phyloP scores from a whole-genome alignment of 1,140 invertebrate genomes.

The Bombus polaris region DNA sequence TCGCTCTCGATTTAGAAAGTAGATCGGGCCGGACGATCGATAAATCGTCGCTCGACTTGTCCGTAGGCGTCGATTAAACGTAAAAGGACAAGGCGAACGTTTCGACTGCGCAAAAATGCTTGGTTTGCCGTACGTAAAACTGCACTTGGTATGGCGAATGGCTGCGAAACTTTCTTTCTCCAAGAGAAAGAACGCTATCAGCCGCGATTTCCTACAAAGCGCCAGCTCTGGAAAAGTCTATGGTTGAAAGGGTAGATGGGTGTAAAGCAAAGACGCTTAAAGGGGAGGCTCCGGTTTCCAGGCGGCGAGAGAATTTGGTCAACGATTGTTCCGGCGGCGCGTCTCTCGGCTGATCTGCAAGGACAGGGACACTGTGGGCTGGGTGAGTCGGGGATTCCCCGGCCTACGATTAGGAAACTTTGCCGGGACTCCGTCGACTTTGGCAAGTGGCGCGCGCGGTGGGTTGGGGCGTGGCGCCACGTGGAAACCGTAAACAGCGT shows the following conservation, averaged over 20 bases:
- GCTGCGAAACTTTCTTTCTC: neutral
- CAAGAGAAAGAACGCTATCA: neutral
- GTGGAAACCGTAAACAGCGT: conserved; percentile 71
- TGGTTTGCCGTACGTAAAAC: too few relatives aligned
- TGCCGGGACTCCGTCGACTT: conserved; percentile 55
- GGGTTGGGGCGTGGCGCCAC: conserved; percentile 56
- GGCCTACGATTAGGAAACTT: conserved; percentile 75
- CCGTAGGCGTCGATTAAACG: too few relatives aligned
- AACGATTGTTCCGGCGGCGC: neutral
- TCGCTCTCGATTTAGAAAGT: too few relatives aligned
- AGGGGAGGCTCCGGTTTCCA: neutral
- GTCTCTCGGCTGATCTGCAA: conserved; percentile 5
- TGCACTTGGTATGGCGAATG: too few relatives aligned
- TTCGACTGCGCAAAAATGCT: too few relatives aligned
- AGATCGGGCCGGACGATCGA: too few relatives aligned
- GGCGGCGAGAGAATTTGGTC: neutral
- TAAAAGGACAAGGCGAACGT: too few relatives aligned
- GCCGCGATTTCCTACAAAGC: neutral
- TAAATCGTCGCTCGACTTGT: too few relatives aligned
- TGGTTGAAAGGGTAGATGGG: neutral
- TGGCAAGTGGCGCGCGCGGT: conserved; percentile 31
- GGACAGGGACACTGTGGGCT: conserved; percentile 5
- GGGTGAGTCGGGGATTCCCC: conserved; percentile 47
- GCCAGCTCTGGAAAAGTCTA: too few relatives aligned
- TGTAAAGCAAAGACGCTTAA: neutral